These are phyloP conservation scores for Chymomyza costata DNA, from an alignment of 1,140 invertebrate species.

Conservation along the genomic window DNA sequence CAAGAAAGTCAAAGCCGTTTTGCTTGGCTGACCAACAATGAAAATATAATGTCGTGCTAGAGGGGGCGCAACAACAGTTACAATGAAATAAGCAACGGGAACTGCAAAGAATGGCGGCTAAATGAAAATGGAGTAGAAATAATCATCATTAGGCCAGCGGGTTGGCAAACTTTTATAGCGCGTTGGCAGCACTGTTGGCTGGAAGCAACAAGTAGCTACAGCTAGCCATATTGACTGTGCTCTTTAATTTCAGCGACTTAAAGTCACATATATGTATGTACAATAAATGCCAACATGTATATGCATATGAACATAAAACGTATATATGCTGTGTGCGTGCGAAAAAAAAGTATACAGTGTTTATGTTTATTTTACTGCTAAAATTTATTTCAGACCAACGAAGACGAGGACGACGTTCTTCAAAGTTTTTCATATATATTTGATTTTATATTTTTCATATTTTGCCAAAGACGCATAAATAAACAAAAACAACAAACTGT, in stretches of 20 bases:
- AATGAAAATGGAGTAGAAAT: constrained; percentile 68
- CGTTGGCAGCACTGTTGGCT: no score
- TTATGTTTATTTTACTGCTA: no score
- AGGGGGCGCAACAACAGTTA: not conserved
- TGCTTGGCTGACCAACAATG: constrained; percentile 70
- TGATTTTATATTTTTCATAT: no score
- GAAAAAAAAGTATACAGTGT: not conserved
- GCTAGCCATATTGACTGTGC: constrained; percentile 7
- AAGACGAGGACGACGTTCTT: no score
- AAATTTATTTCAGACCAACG: no score
- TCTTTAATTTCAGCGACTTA: constrained; percentile 10
- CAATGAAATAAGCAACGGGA: constrained; percentile 1
- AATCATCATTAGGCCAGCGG: constrained; percentile 59
- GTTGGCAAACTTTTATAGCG: constrained; percentile 4
- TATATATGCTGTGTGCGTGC: no score
- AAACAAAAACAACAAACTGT: constrained; percentile 1
- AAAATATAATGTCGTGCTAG: constrained; percentile 56
- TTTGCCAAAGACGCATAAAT: constrained; percentile 2
- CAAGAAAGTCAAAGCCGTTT: constrained; percentile 39
- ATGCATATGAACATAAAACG: no score
- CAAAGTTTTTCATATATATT: no score
- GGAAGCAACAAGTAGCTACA: constrained; percentile 45
- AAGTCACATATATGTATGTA: constrained; percentile 21
- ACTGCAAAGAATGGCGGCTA: constrained; percentile 39
- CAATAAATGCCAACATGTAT: constrained; percentile 27